Conservation (phyloP, 2,888 invertebrate species). For the Strigamia maritima region DNA sequence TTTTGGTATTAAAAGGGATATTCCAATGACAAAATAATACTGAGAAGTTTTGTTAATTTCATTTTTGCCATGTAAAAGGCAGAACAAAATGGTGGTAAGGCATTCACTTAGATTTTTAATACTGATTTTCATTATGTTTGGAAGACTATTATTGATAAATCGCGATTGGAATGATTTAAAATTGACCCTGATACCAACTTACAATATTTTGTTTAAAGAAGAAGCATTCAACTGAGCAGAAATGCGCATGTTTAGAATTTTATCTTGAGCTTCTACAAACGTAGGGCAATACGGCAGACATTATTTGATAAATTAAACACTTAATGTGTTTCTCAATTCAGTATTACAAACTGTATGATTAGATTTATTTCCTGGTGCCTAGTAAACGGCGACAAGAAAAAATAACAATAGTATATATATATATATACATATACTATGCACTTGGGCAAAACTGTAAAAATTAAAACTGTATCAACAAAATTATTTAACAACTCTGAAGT, state of each 20-base stretch:
- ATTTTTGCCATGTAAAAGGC: background rate
- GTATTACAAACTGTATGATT: background rate
- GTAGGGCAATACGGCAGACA: slow-evolving; percentile 18
- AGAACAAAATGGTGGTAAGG: slow-evolving; percentile 10
- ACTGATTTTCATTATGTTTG: background rate
- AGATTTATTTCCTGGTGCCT: background rate
- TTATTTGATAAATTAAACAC: background rate
- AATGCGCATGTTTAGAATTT: background rate
- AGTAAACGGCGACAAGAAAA: background rate
- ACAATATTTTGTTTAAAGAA: background rate
- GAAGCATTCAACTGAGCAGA: background rate
- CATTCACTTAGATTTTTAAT: slow-evolving; percentile 2
- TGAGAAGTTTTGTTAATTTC: background rate
- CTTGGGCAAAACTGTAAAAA: slow-evolving; percentile 8
- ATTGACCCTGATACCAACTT: background rate
- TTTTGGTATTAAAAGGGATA: background rate
- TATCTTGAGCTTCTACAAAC: slow-evolving; percentile 4
- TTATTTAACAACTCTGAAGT: background rate
- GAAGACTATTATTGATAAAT: slow-evolving; percentile 24
- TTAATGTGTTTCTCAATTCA: background rate
- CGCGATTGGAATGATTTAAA: background rate
- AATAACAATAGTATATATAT: background rate
- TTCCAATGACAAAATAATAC: slow-evolving; percentile 17
- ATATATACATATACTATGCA: background rate
- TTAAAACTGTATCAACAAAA: slow-evolving; percentile 6